Conservation (phyloP, 2,113 vertebrate species). For the Thermophis baileyi region DNA sequence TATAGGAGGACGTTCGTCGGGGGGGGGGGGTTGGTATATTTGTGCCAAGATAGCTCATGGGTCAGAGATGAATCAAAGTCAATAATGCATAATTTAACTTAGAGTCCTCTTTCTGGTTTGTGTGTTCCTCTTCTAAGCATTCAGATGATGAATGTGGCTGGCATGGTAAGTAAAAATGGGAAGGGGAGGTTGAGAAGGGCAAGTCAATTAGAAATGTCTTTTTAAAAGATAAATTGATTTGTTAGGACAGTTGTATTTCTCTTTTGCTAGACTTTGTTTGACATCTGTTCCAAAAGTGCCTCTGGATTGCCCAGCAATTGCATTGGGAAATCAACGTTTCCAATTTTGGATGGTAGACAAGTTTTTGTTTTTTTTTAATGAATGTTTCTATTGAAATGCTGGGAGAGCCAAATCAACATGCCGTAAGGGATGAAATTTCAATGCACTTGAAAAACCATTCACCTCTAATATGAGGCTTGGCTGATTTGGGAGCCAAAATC, state of each 20-base stretch:
- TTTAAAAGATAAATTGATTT: background rate
- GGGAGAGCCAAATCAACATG: background rate
- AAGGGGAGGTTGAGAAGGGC: background rate
- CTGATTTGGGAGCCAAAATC: background rate
- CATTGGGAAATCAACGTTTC: background rate
- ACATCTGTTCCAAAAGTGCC: conserved; percentile 1
- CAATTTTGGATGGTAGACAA: background rate
- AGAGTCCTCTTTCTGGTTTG: background rate
- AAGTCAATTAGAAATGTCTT: background rate
- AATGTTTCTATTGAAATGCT: background rate
- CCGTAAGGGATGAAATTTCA: background rate
- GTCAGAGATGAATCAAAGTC: background rate
- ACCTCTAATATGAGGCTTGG: background rate
- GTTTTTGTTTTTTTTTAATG: background rate
- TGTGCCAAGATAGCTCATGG: background rate
- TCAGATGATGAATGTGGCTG: background rate
- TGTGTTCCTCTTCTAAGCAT: background rate
- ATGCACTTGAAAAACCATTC: background rate
- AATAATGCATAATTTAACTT: background rate
- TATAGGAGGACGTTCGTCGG: background rate
- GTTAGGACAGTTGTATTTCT: background rate
- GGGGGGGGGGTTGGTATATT: background rate
- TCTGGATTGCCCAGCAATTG: background rate
- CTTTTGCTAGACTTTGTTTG: background rate
- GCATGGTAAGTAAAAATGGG: background rate